phyloP scores from a whole-genome alignment of 53 echinoderm and acorn worm genomes.

The Henricia sp. region DNA sequence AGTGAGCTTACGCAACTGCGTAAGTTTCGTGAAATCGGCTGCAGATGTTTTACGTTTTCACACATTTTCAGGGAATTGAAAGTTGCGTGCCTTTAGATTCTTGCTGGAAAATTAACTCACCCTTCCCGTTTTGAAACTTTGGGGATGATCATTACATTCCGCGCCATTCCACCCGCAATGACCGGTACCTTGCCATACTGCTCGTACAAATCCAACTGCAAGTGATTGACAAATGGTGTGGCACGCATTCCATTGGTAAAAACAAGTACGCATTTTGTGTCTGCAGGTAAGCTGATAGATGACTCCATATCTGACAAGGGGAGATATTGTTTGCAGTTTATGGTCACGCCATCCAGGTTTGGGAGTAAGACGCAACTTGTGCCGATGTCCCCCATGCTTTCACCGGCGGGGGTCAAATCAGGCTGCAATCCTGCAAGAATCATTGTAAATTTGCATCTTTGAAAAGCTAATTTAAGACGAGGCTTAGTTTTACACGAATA shows the following conservation, averaged over 20 bases:
- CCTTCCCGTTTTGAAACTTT: too few relatives aligned
- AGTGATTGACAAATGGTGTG: conserved; percentile 1
- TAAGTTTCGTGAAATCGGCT: too few relatives aligned
- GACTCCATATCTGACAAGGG: neutral
- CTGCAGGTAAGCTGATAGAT: conserved; percentile 26
- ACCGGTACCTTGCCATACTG: conserved; percentile 61
- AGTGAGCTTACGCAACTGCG: too few relatives aligned
- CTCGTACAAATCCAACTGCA: conserved; percentile 70
- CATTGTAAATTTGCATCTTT: conserved; percentile 10
- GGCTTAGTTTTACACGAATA: too few relatives aligned
- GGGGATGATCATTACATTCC: conserved; percentile 48
- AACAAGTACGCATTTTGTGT: conserved; percentile 76
- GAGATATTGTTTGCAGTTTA: conserved; percentile 39
- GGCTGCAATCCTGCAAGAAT: neutral
- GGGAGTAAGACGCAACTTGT: conserved; percentile 75
- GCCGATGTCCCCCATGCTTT: conserved; percentile 76
- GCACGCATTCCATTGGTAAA: conserved; percentile 43
- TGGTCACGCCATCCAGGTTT: conserved; percentile 77
- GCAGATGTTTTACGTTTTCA: too few relatives aligned
- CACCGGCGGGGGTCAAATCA: conserved; percentile 49
- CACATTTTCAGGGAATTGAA: too few relatives aligned
- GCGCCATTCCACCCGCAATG: conserved; percentile 83
- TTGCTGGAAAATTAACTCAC: too few relatives aligned
- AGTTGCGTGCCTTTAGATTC: too few relatives aligned
- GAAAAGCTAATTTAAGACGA: neutral